These are phyloP conservation scores for Leucoma salicis DNA, from an alignment of 2,888 invertebrate species.

Conservation along the genomic window DNA sequence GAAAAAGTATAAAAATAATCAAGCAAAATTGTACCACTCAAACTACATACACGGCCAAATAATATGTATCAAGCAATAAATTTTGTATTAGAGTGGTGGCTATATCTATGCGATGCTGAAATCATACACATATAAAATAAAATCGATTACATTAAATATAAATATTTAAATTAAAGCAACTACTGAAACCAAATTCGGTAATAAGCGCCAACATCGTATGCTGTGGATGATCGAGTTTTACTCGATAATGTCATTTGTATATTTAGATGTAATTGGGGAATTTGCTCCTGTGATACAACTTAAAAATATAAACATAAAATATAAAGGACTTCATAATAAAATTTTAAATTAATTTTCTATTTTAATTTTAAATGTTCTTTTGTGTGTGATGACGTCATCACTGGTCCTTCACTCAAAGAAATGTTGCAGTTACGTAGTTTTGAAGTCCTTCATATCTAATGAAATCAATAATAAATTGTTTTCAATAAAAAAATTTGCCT, in stretches of 20 bases:
- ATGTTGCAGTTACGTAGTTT: not conserved
- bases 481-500: not conserved
- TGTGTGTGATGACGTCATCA: too few species aligned
- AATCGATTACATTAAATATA: conserved; percentile 50
- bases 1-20: conserved; percentile 54
- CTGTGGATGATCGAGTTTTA: conserved; percentile 9
- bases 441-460: not conserved
- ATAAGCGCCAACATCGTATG: conserved; percentile 55
- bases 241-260: not conserved
- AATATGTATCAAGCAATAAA: conserved; percentile 59
- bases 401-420: too few species aligned
- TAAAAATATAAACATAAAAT: conserved; percentile 20
- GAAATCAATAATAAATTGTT: not conserved
- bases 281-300: conserved; percentile 30
- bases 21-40: conserved; percentile 53
- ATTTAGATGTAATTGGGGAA: conserved; percentile 11
- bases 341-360: too few species aligned
- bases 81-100: conserved; percentile 60
- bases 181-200: conserved; percentile 62
- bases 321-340: conserved; percentile 20
- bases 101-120: conserved; percentile 68
- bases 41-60: conserved; percentile 65
- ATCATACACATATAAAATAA: conserved; percentile 71
- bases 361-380: too few species aligned
- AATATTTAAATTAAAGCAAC: conserved; percentile 63